Percentiles rank a stretch among this genome's conserved stretches.
phyloP scores from a whole-genome alignment of 2,113 vertebrate genomes.

The Hypocryptadius cinnamomeus region DNA sequence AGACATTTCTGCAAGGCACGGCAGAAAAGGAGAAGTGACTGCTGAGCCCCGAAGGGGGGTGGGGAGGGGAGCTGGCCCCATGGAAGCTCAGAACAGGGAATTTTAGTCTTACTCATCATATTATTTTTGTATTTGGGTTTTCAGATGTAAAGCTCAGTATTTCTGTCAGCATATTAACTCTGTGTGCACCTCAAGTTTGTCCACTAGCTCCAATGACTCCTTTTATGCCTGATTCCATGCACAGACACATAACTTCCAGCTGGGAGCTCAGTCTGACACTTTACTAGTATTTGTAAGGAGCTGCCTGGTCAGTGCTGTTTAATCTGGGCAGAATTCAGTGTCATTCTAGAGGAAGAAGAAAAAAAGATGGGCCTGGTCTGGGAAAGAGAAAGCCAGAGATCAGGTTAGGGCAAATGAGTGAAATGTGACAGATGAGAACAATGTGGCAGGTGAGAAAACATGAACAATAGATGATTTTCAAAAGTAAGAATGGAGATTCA shows the following conservation, averaged over 20 bases:
- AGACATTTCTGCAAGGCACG: conserved; percentile 61
- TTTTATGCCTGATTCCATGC: not conserved
- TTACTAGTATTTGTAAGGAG: not conserved
- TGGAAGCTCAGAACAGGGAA: conserved; percentile 70
- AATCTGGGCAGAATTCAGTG: not conserved
- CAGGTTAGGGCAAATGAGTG: not conserved
- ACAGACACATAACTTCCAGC: not conserved
- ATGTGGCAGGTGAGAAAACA: not conserved
- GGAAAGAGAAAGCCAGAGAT: not conserved
- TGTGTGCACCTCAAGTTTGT: not conserved
- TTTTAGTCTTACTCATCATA: conserved; percentile 75
- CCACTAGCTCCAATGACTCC: not conserved
- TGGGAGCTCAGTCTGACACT: not conserved
- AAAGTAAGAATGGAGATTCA: not conserved
- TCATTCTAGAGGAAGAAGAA: not conserved
- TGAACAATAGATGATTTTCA: not conserved
- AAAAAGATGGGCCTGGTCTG: not conserved
- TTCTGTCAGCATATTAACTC: conserved; percentile 58
- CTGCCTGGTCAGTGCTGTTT: not conserved
- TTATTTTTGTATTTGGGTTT: conserved; percentile 70
- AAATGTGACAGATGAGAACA: not conserved
- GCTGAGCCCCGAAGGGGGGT: not conserved
- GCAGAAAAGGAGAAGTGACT: conserved; percentile 66
- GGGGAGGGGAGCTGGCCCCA: conserved; percentile 24
- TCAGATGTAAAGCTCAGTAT: conserved; percentile 59